Evolutionary conservation across 2,113 vertebrate species (phyloP), one percentile per base, ranked within the genome.

Genomic region (Dunckerocampus dactyliophorus): DNA sequence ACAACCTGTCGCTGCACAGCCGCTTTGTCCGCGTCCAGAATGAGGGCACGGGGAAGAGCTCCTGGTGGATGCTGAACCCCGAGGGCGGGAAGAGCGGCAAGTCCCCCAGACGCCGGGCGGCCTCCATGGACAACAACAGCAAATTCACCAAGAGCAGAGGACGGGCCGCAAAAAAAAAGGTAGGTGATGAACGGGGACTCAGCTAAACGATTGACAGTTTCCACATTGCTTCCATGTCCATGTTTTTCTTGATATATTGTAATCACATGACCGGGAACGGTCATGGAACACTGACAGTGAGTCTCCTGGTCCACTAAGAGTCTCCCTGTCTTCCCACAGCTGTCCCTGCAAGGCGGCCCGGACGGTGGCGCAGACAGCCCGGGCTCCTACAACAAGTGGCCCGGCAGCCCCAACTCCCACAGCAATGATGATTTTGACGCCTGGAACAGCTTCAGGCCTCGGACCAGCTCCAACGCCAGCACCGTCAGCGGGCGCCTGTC

Each of bases 41-140:
- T 59, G 97, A 98, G 80, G 97, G 96, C 47, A 98, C 97, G 1
- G 97, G 97, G 17, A 99, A 99, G 85, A 99, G 97, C 86, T 98
- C 97, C 14, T 99, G 97, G 97, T 99, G 97, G 97, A 98, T 98
- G 94, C 89, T 99, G 1, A 99, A 98, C 80, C 96, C 97, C 0
- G 97, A 99, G 79, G 97, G 97, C 3, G 95, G 96, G 54, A 98
- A 98, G 87, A 98, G 93, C 3, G 95, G 96, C 22, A 98, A 99
- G 74, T 98, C 95, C 12, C 97, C 97, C 3, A 89, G 96, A 57
- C 94, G 97, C 82, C 85, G 97, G 67, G 96, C 96, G 0, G 95
- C 94, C 0, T 98, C 97, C 67, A 98, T 98, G 96, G 96, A 98
- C 91, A 98, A 98, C 91, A 98, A 97, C 89, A 97, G 96, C 89